Evolutionary conservation across 1,140 invertebrate species (phyloP), one percentile per base, ranked within the genome.

Genomic region (Apis dorsata): DNA sequence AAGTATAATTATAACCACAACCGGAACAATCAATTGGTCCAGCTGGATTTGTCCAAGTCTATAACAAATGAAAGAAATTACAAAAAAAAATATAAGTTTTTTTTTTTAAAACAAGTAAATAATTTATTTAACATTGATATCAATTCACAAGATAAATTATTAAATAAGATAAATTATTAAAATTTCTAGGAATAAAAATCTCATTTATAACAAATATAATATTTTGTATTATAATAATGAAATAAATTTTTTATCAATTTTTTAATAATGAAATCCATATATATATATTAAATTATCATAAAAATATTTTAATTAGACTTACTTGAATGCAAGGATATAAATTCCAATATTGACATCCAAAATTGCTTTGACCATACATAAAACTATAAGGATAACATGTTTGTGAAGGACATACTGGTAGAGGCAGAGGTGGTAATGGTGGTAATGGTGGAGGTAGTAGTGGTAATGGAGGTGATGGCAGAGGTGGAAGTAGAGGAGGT

Each of bases 251-350:
- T 7, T 44, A 44, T 44, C 2, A 44, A 44, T 44, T 7, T 44
- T 44, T 44, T 44, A 44, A 44, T 44, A 7, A 44, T 44, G 34
- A 44, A 44, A 7, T 44, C 4, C 15, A 13, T 15, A 44, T 57
- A 24, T 57, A 24, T 24, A 17, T 21, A n/a, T 60, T 60, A 62
- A 62, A 62, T 12, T 10, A 5, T 3, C 5, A 44, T 44, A 12
- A 70, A 60, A 49, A 62, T n/a, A 11, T 44, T 51, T 57, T 4
- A 51, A 11, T 13, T 17, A 28, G 2, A 24, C 21, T 76, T 80
- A 79, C 69, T 84, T 88, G 24, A 10, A 10, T 15, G 28, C 90
- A 92, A n/a, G 90, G 87, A 90, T 91, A 92, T 28, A 63, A 55
- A 24, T 63, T 62, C 11, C n/a, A 34, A n/a, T 49, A 49, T 2